Percentiles rank a stretch among this genome's conserved stretches.
Evolutionary conservation across 2,888 invertebrate genomes (phyloP).

Genomic region (Oeneis ivallda): DNA sequence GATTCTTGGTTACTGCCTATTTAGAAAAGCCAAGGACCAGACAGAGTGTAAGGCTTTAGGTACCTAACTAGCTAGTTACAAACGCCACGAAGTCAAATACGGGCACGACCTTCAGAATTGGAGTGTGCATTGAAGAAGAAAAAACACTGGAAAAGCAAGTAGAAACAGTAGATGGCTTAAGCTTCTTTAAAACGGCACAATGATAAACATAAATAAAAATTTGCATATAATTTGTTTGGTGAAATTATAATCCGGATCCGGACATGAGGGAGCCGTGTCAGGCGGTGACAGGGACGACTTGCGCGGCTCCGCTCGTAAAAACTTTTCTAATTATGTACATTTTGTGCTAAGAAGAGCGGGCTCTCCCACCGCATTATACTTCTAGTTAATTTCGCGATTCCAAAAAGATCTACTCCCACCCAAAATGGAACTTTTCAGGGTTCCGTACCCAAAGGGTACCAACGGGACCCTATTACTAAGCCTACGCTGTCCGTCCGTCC

Average conservation of each 20-base stretch:
- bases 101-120: neutral
- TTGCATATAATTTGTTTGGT: slow-evolving; percentile 72
- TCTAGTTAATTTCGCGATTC: slow-evolving; percentile 70
- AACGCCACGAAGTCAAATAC: too few species aligned
- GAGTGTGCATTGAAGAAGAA: too few species aligned
- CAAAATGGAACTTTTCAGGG: neutral
- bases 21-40: too few species aligned
- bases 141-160: too few species aligned
- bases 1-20: too few species aligned
- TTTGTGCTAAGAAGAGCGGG: slow-evolving; percentile 71
- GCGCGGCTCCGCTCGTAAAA: slow-evolving; percentile 72
- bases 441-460: neutral
- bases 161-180: too few species aligned
- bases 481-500: too few species aligned
- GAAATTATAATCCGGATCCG: slow-evolving; percentile 71
- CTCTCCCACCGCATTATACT: slow-evolving; percentile 69
- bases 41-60: too few species aligned
- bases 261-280: slow-evolving; percentile 68
- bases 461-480: too few species aligned
- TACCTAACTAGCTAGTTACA: too few species aligned
- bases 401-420: slow-evolving; percentile 39
- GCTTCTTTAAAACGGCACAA: slow-evolving; percentile 36
- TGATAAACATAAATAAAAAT: slow-evolving; percentile 52
- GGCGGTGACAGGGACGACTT: slow-evolving; percentile 71
- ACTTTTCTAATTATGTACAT: slow-evolving; percentile 81